These are phyloP conservation scores for Laothoe populi DNA, from an alignment of 2,888 invertebrate species.

Conservation along the genomic window DNA sequence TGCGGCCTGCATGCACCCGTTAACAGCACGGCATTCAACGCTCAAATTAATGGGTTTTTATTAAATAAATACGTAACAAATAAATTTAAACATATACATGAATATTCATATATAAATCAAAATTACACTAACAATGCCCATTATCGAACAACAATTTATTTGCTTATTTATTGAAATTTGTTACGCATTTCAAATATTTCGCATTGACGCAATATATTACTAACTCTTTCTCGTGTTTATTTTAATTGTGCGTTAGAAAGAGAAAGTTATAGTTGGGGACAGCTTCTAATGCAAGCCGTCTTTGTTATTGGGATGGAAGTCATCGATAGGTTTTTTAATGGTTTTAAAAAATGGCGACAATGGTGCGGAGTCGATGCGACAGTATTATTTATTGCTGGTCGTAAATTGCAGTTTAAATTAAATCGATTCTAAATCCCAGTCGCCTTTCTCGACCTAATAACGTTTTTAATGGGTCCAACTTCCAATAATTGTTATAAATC, in stretches of 20 bases:
- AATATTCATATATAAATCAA: constrained; percentile 85
- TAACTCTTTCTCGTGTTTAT: constrained; percentile 52
- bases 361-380: constrained; percentile 68
- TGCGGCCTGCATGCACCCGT: constrained; percentile 47
- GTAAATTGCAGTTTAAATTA: constrained; percentile 80
- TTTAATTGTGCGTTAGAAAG: constrained; percentile 53
- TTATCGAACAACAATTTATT: constrained; percentile 81
- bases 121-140: constrained; percentile 74
- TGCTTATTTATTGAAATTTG: constrained; percentile 83
- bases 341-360: constrained; percentile 81
- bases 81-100: constrained; percentile 67
- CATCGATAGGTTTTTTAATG: constrained; percentile 83
- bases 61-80: constrained; percentile 59
- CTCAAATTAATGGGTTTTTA: constrained; percentile 51
- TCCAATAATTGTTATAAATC: constrained; percentile 73
- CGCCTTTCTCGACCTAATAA: constrained; percentile 65
- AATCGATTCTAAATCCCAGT: constrained; percentile 73
- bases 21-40: constrained; percentile 54
- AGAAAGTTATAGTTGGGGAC: constrained; percentile 52
- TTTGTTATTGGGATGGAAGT: constrained; percentile 70
- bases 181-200: constrained; percentile 70
- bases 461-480: constrained; percentile 66
- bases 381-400: constrained; percentile 76
- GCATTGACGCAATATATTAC: constrained; percentile 57
- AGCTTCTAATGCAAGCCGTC: constrained; percentile 65